Conservation (phyloP, 2,888 invertebrate species). For the Drosophila ustulata region DNA sequence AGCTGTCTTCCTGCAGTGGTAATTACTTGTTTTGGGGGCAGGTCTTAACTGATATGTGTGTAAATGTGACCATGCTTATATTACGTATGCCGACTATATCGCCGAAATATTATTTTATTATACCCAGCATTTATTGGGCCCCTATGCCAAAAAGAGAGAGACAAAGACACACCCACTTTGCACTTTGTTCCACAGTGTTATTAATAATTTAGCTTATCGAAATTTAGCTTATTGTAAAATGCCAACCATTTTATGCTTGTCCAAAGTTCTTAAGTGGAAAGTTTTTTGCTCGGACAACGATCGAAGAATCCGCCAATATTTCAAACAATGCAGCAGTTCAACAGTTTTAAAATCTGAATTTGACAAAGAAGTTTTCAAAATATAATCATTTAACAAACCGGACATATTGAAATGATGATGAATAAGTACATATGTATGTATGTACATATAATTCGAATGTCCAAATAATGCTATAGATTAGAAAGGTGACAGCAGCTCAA, state of each 20-base stretch:
- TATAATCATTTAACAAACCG: constrained; percentile 2
- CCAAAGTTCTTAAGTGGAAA: constrained; percentile 40
- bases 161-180: constrained; percentile 67
- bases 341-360: neutral
- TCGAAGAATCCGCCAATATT: constrained; percentile 21
- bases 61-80: constrained; percentile 4
- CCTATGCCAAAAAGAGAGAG: constrained; percentile 9
- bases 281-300: constrained; percentile 6
- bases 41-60: constrained; percentile 34
- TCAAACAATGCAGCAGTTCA: neutral
- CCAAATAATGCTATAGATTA: constrained; percentile 9
- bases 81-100: neutral
- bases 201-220: constrained; percentile 53
- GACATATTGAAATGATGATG: constrained; percentile 4
- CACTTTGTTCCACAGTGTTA: constrained; percentile 54
- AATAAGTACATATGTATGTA: neutral
- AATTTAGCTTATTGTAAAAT: constrained; percentile 46
- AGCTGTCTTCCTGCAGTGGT: constrained; percentile 2
- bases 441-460: constrained; percentile 1
- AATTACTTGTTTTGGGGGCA: constrained; percentile 43
- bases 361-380: neutral
- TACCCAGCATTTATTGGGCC: constrained; percentile 17
- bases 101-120: constrained; percentile 12
- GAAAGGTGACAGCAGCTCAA: constrained; percentile 8
- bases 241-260: constrained; percentile 32